Evolutionary conservation across 2,888 invertebrate species (phyloP).

Genomic region (Agrilus mali): DNA sequence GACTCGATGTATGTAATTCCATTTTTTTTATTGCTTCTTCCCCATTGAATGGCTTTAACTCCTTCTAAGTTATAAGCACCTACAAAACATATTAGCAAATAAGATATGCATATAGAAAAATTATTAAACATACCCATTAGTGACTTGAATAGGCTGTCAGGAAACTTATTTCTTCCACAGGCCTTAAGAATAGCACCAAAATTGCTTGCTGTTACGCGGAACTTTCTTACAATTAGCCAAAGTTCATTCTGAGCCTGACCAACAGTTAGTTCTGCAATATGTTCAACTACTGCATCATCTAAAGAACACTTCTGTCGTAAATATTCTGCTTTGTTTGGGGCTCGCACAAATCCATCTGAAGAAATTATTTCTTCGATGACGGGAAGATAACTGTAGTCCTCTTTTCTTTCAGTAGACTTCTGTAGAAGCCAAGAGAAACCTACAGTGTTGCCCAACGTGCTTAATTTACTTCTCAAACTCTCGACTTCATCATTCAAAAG

Average conservation of each 20-base stretch:
- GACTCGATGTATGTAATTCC: conserved; percentile 5
- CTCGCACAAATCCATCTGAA: no score
- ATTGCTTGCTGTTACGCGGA: conserved; percentile 8
- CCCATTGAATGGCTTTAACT: conserved; percentile 9
- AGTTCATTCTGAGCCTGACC: no score
- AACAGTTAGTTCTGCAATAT: no score
- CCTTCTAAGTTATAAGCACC: conserved; percentile 5
- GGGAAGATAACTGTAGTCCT: no score
- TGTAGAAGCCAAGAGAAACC: background rate
- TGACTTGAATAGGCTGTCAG: no score
- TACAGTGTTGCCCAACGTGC: background rate
- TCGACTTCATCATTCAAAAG: no score
- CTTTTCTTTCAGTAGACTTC: no score
- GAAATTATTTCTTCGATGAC: background rate
- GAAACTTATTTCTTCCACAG: no score
- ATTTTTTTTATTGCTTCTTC: conserved; percentile 7
- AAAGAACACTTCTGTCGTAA: conserved; percentile 5
- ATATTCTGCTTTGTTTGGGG: background rate
- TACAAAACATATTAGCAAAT: conserved; percentile 3
- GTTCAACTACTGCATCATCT: conserved; percentile 9
- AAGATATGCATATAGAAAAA: no score
- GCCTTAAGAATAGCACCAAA: conserved; percentile 9
- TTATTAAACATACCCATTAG: no score
- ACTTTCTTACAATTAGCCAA: no score
- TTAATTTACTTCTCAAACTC: background rate